phyloP scores from a whole-genome alignment of 2,888 invertebrate species.

The Macaria liturata region DNA sequence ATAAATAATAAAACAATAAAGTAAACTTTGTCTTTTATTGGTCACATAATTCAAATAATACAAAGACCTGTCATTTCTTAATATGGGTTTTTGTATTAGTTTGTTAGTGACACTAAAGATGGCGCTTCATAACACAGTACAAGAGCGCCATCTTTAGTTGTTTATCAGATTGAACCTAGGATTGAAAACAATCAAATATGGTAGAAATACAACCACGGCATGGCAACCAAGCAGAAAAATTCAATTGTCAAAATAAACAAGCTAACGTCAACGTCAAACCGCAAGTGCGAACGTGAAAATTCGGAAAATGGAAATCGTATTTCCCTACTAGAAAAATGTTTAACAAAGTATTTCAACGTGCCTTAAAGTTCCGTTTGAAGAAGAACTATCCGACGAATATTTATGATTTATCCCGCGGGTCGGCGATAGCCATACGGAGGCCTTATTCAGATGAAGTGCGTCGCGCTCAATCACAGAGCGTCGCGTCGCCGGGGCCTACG shows the following conservation, averaged over 20 bases:
- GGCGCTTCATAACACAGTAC: no score
- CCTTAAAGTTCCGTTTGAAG: conserved; percentile 70
- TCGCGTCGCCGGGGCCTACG: conserved; percentile 75
- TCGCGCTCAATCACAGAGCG: conserved; percentile 64
- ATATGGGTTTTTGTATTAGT: no score
- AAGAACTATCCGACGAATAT: conserved; percentile 76
- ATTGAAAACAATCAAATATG: no score
- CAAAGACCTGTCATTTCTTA: no score
- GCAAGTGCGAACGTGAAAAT: conserved; percentile 31
- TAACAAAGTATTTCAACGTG: conserved; percentile 75
- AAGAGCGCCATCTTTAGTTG: no score
- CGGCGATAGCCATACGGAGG: conserved; percentile 63
- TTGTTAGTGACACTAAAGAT: no score
- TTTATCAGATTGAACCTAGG: no score
- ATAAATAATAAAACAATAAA: background rate
- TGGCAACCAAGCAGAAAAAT: no score
- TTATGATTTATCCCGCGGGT: conserved; percentile 70
- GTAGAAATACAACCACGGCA: no score
- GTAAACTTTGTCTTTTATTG: background rate
- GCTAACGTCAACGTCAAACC: conserved; percentile 22
- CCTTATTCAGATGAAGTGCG: conserved; percentile 75
- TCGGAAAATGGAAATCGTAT: conserved; percentile 38
- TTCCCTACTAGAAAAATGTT: conserved; percentile 63
- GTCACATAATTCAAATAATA: conserved; percentile 14
- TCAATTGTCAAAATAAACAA: conserved; percentile 1